Conservation (phyloP, 2,888 invertebrate species). For the Pristionchus fissidentatus region DNA sequence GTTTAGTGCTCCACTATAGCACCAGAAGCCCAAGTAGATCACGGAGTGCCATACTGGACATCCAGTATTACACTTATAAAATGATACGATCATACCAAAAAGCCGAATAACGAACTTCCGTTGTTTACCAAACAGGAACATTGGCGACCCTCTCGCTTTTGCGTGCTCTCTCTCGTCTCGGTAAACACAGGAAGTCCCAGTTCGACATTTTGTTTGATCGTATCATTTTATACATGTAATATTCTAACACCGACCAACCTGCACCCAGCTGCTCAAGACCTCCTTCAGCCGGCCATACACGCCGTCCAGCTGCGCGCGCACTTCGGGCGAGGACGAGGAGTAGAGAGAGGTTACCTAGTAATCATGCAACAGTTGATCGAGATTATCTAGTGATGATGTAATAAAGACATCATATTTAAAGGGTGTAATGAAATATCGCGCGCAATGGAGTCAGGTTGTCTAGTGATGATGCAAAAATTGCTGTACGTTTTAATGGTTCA, state of each 20-base stretch:
- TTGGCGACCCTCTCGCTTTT: too few species aligned
- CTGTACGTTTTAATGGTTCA: too few species aligned
- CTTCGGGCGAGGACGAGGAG: not conserved
- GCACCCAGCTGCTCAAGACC: not conserved
- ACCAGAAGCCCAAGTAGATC: not conserved
- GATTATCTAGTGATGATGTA: not conserved
- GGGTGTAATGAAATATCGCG: not conserved
- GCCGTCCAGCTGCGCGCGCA: not conserved
- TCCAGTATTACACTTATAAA: not conserved
- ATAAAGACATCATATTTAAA: not conserved
- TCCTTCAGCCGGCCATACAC: not conserved
- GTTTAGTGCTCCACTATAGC: not conserved
- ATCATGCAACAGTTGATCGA: slow-evolving; percentile 31
- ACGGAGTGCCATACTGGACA: too few species aligned
- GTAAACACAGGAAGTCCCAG: too few species aligned
- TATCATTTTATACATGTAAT: too few species aligned
- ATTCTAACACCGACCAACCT: not conserved
- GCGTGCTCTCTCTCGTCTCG: too few species aligned
- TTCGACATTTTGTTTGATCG: too few species aligned
- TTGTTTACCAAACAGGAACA: too few species aligned
- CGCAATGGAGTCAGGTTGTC: too few species aligned
- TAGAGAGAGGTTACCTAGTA: slow-evolving; percentile 16
- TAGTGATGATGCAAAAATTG: too few species aligned
- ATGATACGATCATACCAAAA: too few species aligned
- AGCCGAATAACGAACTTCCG: too few species aligned